Evolutionary conservation across 2,113 vertebrate genomes (phyloP).

Genomic region (Laterallus jamaicensis): DNA sequence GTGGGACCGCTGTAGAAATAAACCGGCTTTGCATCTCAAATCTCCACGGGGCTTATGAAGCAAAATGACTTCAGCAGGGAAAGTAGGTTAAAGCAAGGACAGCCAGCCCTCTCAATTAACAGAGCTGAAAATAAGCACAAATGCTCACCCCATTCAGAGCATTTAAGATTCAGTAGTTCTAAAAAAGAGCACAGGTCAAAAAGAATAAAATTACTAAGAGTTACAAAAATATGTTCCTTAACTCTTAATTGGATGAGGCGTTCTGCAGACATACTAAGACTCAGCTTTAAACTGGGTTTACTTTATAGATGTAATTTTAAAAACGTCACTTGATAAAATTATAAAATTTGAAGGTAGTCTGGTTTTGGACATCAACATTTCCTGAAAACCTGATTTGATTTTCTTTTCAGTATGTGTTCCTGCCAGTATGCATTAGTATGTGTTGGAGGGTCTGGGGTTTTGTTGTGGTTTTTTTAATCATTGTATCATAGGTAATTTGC

Average conservation of each 20-base stretch:
- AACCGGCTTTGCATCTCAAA: constrained; percentile 63
- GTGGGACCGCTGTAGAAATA: constrained; percentile 54
- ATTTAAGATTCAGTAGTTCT: neutral
- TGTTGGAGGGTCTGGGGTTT: neutral
- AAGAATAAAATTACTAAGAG: neutral
- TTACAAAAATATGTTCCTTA: neutral
- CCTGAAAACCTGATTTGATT: neutral
- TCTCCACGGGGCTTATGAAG: constrained; percentile 42
- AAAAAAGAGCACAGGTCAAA: neutral
- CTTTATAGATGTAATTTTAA: neutral
- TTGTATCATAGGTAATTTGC: neutral
- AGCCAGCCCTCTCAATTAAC: neutral
- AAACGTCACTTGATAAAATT: neutral
- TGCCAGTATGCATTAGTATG: neutral
- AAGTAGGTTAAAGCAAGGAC: constrained; percentile 67
- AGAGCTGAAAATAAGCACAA: constrained; percentile 1
- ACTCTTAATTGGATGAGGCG: neutral
- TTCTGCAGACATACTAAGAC: neutral
- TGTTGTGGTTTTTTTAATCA: neutral
- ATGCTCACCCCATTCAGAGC: neutral
- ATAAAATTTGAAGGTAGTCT: neutral
- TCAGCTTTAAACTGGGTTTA: neutral
- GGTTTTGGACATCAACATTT: fast-evolving
- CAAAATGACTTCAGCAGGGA: constrained; percentile 49
- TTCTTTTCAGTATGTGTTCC: neutral